Conservation (phyloP, 2,888 invertebrate genomes). For the Caradrina clavipalpis region DNA sequence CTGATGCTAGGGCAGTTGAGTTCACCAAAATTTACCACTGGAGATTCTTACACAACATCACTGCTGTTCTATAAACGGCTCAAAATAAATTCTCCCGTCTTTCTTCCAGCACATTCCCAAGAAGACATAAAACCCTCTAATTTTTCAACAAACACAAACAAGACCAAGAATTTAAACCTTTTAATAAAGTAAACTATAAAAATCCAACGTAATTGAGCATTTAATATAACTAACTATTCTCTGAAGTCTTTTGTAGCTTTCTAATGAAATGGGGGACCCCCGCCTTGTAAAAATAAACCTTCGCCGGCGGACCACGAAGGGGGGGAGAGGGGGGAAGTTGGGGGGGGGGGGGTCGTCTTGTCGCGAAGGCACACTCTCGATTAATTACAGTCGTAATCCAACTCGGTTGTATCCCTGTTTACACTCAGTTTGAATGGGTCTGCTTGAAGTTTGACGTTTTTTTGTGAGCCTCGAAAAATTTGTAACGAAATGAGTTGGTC, state of each 20-base stretch:
- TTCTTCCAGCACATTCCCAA: neutral
- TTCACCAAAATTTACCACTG: too few species aligned
- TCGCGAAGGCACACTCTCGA: constrained; percentile 75
- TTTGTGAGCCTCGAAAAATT: constrained; percentile 30
- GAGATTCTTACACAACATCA: too few species aligned
- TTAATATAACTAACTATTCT: constrained; percentile 65
- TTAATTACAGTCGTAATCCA: constrained; percentile 79
- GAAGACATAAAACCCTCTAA: neutral
- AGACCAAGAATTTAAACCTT: constrained; percentile 26
- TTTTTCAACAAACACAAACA: constrained; percentile 7
- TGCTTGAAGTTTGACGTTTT: constrained; percentile 36
- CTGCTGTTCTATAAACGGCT: too few species aligned
- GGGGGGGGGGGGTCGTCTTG: constrained; percentile 51
- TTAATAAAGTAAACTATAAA: constrained; percentile 48
- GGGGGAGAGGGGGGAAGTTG: constrained; percentile 12
- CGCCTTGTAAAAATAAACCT: constrained; percentile 71
- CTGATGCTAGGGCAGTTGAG: too few species aligned
- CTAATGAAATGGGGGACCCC: constrained; percentile 77
- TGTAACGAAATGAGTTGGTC: neutral
- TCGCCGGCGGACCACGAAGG: constrained; percentile 19
- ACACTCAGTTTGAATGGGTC: constrained; percentile 44
- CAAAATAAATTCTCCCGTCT: neutral
- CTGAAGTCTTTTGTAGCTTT: constrained; percentile 70
- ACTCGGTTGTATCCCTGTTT: constrained; percentile 58
- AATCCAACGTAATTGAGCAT: constrained; percentile 60